These are phyloP conservation scores for Semaprochilodus insignis DNA, from an alignment of 2,797 vertebrate genomes.

Conservation along the genomic window DNA sequence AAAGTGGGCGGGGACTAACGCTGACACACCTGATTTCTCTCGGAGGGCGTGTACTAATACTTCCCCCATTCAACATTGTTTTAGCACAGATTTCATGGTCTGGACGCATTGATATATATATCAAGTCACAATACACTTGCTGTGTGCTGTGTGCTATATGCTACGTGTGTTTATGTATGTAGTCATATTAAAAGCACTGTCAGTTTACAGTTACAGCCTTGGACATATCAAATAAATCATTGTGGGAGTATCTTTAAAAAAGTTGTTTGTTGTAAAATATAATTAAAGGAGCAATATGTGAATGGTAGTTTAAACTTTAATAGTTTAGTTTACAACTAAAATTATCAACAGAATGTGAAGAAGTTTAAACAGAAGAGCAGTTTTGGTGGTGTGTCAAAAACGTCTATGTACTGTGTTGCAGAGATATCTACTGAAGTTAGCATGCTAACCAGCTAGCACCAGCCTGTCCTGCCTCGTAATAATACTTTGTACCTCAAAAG, in stretches of 20 bases:
- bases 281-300: neutral
- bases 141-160: no score
- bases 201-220: neutral
- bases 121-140: neutral
- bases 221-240: neutral
- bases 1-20: conserved; percentile 64
- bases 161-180: neutral
- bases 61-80: neutral
- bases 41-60: conserved; percentile 72
- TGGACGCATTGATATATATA: neutral
- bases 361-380: no score
- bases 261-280: neutral
- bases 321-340: no score
- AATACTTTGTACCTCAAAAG: no score
- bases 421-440: no score
- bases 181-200: neutral
- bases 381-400: no score
- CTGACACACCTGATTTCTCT: conserved; percentile 73
- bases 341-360: no score
- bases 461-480: no score
- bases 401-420: no score
- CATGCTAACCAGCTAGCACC: no score
- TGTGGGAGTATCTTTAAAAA: no score
- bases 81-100: neutral
- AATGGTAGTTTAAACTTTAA: no score